phyloP scores from a whole-genome alignment of 2,113 vertebrate species.

The Synodontis membranacea region DNA sequence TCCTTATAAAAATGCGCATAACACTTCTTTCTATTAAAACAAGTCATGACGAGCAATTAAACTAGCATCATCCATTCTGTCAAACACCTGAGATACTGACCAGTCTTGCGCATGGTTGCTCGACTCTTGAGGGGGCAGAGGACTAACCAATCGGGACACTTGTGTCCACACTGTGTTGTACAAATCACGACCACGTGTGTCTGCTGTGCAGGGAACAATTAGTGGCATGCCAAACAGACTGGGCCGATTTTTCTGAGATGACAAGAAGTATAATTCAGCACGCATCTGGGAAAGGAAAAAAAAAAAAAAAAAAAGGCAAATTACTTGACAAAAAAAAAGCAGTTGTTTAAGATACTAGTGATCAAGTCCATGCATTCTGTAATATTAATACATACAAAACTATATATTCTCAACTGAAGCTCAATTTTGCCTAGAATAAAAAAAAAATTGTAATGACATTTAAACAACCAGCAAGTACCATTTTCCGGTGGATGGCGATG shows the following conservation, averaged over 20 bases:
- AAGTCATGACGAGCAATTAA: background rate
- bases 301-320: background rate
- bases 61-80: background rate
- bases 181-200: slow-evolving; percentile 81
- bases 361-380: background rate
- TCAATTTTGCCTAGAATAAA: background rate
- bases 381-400: background rate
- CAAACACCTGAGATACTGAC: slow-evolving; percentile 64
- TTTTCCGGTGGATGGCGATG: slow-evolving; percentile 86
- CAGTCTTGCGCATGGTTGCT: slow-evolving; percentile 89
- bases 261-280: slow-evolving; percentile 85
- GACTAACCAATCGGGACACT: slow-evolving; percentile 84
- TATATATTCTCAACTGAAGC: background rate
- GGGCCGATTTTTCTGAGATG: slow-evolving; percentile 86
- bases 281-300: slow-evolving; percentile 75
- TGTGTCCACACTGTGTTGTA: slow-evolving; percentile 88
- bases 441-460: background rate
- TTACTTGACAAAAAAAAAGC: background rate
- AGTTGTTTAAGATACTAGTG: background rate
- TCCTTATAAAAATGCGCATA: background rate
- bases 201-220: slow-evolving; percentile 83
- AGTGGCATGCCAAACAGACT: slow-evolving; percentile 87
- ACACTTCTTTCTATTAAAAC: background rate
- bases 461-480: slow-evolving; percentile 69
- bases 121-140: slow-evolving; percentile 86